Conservation (phyloP, 2,888 invertebrate genomes). For the Limenitis camilla region DNA sequence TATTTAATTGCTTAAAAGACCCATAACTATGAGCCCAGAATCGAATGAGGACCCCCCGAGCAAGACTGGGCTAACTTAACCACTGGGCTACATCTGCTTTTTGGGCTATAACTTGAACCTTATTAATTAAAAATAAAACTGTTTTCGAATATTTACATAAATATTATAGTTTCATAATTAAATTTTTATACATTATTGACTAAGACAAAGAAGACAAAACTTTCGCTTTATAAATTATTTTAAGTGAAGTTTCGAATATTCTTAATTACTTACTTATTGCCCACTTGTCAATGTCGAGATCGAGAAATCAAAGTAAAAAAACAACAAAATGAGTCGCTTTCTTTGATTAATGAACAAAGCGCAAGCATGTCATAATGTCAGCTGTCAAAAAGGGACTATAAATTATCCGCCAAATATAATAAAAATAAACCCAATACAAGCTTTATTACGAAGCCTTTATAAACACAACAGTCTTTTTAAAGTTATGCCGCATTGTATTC, state of each 20-base stretch:
- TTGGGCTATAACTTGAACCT: too few species aligned
- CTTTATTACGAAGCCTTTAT: conserved; percentile 15
- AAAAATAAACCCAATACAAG: conserved; percentile 20
- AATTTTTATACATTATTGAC: too few species aligned
- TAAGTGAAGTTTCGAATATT: conserved; percentile 2
- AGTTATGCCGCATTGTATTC: conserved; percentile 18
- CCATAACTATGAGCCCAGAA: too few species aligned
- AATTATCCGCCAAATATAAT: conserved; percentile 25
- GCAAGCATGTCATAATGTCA: conserved; percentile 29
- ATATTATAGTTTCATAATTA: too few species aligned
- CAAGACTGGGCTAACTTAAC: too few species aligned
- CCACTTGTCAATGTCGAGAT: conserved; percentile 22
- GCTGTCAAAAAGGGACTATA: conserved; percentile 29
- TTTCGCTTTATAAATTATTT: neutral
- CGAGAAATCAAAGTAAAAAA: conserved; percentile 18
- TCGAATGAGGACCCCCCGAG: too few species aligned
- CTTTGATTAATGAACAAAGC: conserved; percentile 29
- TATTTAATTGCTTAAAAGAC: too few species aligned
- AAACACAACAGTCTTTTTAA: conserved; percentile 13
- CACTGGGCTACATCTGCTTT: too few species aligned
- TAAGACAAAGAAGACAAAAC: neutral
- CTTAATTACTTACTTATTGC: conserved; percentile 14
- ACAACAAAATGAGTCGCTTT: conserved; percentile 24
- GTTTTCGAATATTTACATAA: too few species aligned
- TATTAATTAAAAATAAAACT: too few species aligned